These are phyloP conservation scores for Murina feae DNA, from an alignment of 2,113 vertebrate species.

Conservation along the genomic window DNA sequence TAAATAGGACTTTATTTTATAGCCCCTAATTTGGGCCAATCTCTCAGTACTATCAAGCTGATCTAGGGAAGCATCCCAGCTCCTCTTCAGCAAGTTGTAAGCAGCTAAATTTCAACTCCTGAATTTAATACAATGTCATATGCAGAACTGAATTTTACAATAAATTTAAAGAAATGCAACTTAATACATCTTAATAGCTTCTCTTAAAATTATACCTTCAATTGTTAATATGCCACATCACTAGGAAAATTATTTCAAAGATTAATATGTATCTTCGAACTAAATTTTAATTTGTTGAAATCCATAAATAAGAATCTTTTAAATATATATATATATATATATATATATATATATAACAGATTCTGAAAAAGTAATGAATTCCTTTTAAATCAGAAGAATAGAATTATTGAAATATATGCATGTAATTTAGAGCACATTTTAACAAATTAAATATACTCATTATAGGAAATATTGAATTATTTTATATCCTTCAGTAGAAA, in stretches of 20 bases:
- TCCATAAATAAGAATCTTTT: conserved; percentile 54
- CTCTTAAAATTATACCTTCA: conserved; percentile 41
- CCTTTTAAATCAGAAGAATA: conserved; percentile 52
- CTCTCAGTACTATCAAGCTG: background rate
- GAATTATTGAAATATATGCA: conserved; percentile 26
- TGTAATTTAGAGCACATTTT: conserved; percentile 52
- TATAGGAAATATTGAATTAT: conserved; percentile 42
- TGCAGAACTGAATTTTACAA: conserved; percentile 31
- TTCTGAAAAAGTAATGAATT: conserved; percentile 37
- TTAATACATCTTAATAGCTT: conserved; percentile 57
- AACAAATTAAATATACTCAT: conserved; percentile 47
- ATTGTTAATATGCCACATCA: conserved; percentile 58
- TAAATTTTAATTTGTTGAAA: conserved; percentile 66
- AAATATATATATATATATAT: conserved; percentile 23
- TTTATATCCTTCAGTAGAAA: conserved; percentile 48
- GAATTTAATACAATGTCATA: background rate
- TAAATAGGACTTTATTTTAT: background rate
- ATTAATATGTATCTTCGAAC: conserved; percentile 54
- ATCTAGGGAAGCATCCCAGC: background rate
- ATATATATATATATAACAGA: conserved; percentile 13
- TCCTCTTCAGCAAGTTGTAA: background rate
- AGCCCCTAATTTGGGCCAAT: background rate
- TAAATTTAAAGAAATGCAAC: conserved; percentile 57
- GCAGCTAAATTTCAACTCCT: conserved; percentile 2
- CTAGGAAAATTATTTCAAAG: conserved; percentile 51